Conservation (phyloP, 2,113 vertebrate genomes). For the Micromys minutus region DNA sequence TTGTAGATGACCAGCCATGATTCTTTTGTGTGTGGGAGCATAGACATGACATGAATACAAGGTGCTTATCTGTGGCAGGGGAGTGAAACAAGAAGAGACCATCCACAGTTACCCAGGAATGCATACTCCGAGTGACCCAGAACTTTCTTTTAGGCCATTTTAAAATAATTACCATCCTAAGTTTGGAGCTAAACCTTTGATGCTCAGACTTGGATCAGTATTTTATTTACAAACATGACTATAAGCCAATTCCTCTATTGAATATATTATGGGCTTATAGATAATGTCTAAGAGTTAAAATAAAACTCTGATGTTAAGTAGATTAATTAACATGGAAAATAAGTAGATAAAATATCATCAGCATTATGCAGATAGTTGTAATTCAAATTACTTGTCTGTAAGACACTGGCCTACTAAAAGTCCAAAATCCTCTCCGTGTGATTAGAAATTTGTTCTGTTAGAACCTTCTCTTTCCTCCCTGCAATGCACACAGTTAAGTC, state of each 20-base stretch:
- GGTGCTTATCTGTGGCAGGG: not conserved
- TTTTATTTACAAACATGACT: not conserved
- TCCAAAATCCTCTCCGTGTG: not conserved
- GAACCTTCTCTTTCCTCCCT: not conserved
- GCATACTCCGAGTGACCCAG: not conserved
- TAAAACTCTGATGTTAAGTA: not conserved
- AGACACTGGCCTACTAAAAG: not conserved
- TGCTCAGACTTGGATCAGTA: not conserved
- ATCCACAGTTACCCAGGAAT: not conserved
- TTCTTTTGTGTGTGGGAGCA: not conserved
- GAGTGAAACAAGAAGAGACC: not conserved
- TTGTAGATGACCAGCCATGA: too few species aligned
- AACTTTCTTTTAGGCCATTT: not conserved
- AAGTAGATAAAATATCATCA: conserved; percentile 19
- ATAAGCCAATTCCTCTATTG: not conserved
- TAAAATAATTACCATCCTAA: not conserved
- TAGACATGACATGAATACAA: not conserved
- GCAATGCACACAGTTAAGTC: too few species aligned
- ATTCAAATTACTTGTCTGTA: not conserved
- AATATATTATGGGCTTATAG: not conserved
- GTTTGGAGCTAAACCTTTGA: not conserved
- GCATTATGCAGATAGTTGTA: not conserved
- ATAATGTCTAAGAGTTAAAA: not conserved
- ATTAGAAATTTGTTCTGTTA: not conserved
- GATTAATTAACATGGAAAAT: conserved; percentile 4